Percentiles rank a stretch among this genome's conserved stretches.
phyloP scores from a whole-genome alignment of 2,797 vertebrate genomes.

The Pangasius djambal region DNA sequence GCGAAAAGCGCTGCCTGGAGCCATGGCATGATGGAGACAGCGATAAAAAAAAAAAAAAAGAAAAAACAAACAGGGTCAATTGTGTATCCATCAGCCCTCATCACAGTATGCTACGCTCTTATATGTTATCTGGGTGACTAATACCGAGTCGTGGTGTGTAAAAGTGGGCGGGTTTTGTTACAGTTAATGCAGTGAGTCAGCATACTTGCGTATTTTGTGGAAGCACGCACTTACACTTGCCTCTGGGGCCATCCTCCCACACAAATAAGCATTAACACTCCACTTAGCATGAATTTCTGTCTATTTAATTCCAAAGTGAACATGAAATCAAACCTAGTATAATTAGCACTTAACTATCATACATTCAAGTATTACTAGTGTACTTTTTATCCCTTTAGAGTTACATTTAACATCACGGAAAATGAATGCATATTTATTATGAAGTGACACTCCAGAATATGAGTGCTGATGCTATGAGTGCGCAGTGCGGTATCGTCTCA shows the following conservation, averaged over 20 bases:
- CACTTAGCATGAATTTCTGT: slow-evolving; percentile 3
- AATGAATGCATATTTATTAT: neutral
- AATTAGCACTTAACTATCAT: neutral
- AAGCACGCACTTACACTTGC: neutral
- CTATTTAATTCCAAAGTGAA: neutral
- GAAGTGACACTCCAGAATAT: neutral
- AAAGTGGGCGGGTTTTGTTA: slow-evolving; percentile 28
- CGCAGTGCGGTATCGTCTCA: slow-evolving; percentile 15
- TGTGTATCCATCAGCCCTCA: neutral
- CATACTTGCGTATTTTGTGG: slow-evolving; percentile 22
- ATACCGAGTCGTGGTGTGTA: slow-evolving; percentile 8
- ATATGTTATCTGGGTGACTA: slow-evolving; percentile 29
- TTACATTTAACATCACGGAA: neutral
- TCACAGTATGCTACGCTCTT: neutral
- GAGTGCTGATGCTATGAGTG: neutral
- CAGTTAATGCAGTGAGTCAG: slow-evolving; percentile 44
- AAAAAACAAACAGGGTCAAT: neutral
- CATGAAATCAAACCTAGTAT: neutral
- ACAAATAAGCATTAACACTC: neutral
- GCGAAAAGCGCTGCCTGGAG: slow-evolving; percentile 3
- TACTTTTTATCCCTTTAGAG: neutral
- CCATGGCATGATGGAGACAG: neutral
- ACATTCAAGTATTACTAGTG: neutral
- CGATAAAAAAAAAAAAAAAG: neutral
- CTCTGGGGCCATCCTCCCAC: slow-evolving; percentile 6